Evolutionary conservation across 2,113 vertebrate species (phyloP).

Genomic region (Salminus brasiliensis): DNA sequence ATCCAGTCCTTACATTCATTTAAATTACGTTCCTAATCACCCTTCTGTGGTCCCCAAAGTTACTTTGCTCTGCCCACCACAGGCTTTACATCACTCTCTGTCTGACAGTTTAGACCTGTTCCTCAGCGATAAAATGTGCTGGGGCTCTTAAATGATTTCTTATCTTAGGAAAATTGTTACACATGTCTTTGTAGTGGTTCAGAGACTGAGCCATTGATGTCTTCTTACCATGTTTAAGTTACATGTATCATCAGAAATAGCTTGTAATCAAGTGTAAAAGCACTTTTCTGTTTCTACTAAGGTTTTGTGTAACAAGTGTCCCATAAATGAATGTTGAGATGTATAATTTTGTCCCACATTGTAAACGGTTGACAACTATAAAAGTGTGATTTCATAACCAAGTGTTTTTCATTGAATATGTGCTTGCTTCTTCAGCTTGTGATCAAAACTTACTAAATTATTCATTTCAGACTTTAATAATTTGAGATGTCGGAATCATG

Average conservation of each 20-base stretch:
- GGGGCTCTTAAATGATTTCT: neutral
- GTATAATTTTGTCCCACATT: constrained; percentile 16
- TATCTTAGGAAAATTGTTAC: neutral
- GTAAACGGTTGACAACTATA: constrained; percentile 3
- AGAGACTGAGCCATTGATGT: neutral
- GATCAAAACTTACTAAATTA: too few species aligned
- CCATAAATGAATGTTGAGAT: neutral
- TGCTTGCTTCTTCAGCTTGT: rapidly evolving
- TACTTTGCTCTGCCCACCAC: neutral
- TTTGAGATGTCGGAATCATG: too few species aligned
- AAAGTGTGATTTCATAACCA: neutral
- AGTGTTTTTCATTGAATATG: neutral
- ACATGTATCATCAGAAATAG: neutral
- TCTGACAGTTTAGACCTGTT: neutral
- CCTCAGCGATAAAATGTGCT: neutral
- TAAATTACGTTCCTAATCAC: too few species aligned
- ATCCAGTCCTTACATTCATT: constrained; percentile 13
- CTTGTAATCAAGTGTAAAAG: neutral
- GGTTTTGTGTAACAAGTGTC: neutral
- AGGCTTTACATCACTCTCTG: neutral
- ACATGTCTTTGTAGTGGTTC: neutral
- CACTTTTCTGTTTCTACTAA: neutral
- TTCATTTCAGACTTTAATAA: too few species aligned
- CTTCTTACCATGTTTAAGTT: neutral
- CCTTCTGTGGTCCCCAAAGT: neutral